Evolutionary conservation across 2,888 invertebrate genomes (phyloP), one percentile per base, ranked within the genome.

Genomic region (Eupelmus urozonus): DNA sequence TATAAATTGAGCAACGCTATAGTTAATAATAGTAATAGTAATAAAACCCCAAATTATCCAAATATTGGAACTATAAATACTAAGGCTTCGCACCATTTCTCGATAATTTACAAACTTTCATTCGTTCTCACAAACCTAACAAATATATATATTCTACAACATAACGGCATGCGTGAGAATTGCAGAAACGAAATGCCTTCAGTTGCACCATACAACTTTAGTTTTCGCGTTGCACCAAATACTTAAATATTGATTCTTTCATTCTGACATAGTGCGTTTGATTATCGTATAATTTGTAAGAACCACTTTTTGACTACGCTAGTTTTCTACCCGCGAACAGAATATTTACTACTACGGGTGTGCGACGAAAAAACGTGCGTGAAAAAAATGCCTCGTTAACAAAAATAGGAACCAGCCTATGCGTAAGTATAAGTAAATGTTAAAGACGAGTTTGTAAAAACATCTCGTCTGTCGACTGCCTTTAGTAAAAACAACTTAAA

Each of bases 321-420:
- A 34, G 5, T 49, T 66, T 60, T 62, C 45, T 69, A 67, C 27
- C 40, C 29, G 63, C 40, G 11, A 45, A 40, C 55, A 73, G 63
- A 53, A 53, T n/a, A 18, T 40, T 62, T n/a, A 59, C 18, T 18
- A 53, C 40, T 51, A 62, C 27, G 34, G 3, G 25, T 59, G 59
- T 66, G 59, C 27, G 42, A 66, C 63, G 27, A 63, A 51, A 65
- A 65, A 78, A 67, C 42, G 18, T 51, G 66, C 23, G 13, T 42
- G 25, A 2, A 20, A 76, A 73, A 80, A 82, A 71, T 77, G 63
- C 65, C 59, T 80, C 69, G 63, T 59, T 57, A 72, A 81, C 80
- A 69, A 83, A 82, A 85, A 85, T 85, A 85, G 85, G 85, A 85
- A 85, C 85, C 85, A 85, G 85, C 85, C 85, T 82, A 84, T 72